A percentile compares a stretch with the other conserved stretches of the same genome.
These are phyloP conservation scores for Holacanthella duospinosa DNA, from an alignment of 2,888 invertebrate species.

Conservation along the genomic window DNA sequence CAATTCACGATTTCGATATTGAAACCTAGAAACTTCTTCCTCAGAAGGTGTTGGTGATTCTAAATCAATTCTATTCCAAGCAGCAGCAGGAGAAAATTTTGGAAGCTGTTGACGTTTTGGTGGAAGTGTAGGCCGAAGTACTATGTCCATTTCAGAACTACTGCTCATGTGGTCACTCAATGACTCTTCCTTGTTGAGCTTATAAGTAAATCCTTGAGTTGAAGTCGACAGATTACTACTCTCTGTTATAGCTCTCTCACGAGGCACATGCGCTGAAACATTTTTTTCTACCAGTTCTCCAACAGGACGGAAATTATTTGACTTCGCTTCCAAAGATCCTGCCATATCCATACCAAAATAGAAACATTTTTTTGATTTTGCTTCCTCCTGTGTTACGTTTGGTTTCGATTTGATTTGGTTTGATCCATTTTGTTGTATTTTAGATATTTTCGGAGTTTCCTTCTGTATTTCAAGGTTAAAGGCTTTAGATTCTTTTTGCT, in stretches of 20 bases:
- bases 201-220: not conserved
- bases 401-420: too few relatives aligned
- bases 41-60: slow-evolving; percentile 42
- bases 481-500: too few relatives aligned
- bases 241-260: not conserved
- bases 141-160: slow-evolving; percentile 48
- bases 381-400: too few relatives aligned
- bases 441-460: too few relatives aligned
- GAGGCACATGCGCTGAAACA: not conserved
- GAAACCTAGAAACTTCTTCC: not conserved
- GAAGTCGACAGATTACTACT: too few relatives aligned
- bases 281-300: not conserved
- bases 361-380: slow-evolving; percentile 52
- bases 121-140: slow-evolving; percentile 65
- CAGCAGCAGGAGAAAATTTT: slow-evolving; percentile 69
- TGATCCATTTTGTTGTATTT: too few relatives aligned
- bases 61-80: slow-evolving; percentile 58
- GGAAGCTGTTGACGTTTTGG: slow-evolving; percentile 66
- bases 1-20: not conserved
- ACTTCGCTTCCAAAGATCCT: slow-evolving; percentile 8
- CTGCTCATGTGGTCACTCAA: slow-evolving; percentile 48
- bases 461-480: too few relatives aligned
- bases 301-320: not conserved
- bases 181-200: not conserved
- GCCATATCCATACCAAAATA: slow-evolving; percentile 67